Conservation (phyloP, 2,113 vertebrate genomes). For the Bufo bufo region DNA sequence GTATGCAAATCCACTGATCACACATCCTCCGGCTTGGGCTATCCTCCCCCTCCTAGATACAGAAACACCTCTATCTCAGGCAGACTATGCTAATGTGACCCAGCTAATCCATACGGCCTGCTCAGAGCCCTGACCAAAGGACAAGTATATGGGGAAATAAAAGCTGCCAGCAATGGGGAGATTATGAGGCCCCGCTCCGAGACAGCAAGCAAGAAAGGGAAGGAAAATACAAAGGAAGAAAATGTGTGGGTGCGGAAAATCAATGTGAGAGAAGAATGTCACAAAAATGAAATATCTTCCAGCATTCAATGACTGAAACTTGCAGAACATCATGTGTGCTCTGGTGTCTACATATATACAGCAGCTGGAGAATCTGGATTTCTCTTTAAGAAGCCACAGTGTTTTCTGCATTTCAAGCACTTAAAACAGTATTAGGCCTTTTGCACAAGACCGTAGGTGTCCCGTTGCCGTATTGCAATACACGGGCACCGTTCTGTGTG, state of each 20-base stretch:
- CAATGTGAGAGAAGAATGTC: slow-evolving; percentile 4
- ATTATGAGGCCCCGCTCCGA: background rate
- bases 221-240: background rate
- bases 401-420: too few species aligned
- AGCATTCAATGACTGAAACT: background rate
- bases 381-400: background rate
- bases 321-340: background rate
- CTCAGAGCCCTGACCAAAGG: slow-evolving; percentile 49
- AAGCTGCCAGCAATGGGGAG: background rate
- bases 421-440: too few species aligned
- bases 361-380: background rate
- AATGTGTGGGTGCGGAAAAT: slow-evolving; percentile 19
- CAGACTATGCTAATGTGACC: slow-evolving; percentile 58
- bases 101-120: slow-evolving; percentile 52
- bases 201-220: background rate
- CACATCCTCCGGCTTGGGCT: slow-evolving; percentile 52
- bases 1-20: slow-evolving; percentile 59
- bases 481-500: too few species aligned
- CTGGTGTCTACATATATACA: background rate
- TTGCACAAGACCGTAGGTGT: too few species aligned
- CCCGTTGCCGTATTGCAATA: too few species aligned
- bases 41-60: slow-evolving; percentile 39
- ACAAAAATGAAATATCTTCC: background rate
- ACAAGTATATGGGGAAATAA: slow-evolving; percentile 30
- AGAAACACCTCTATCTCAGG: slow-evolving; percentile 46